Base-by-base conservation (phyloP, 1,140 invertebrate species). In the Pseudomyrmex pallidus region DNA sequence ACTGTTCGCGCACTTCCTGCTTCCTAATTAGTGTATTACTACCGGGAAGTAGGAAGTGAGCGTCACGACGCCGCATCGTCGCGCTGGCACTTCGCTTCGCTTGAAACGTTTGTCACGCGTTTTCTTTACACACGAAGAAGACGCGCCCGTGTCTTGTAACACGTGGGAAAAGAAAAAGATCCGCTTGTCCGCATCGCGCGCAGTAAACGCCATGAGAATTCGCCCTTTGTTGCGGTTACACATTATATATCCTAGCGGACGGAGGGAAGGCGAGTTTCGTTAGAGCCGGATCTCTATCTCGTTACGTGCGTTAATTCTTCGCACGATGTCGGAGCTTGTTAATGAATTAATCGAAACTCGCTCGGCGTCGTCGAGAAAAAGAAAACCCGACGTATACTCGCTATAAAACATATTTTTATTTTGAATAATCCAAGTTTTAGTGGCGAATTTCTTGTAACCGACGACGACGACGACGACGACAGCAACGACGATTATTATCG, bases 161-260 rank as follows among this genome's bases (percentile, higher is more conserved):
- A 87, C 73, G 82, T 86, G 87, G 72, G 85, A 88, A 85, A 88
- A 74, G 52, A 85, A 85, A 54, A 67, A 20, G 35, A 35, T 2
- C 48, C 35, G 10, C 56, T 13, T 67, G 22, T 22, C 46, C 0
- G 44, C 80, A 56, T 76, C 56, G 25, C 17, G 48, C 54, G 35
- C 68, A 62, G 74, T 61, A 82, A 87, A 57, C 73, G 50, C 70
- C 70, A 87, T 87, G 86, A 85, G 86, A 88, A 88, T 85, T 73
- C 61, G 44, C 54, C 74, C 72, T 87, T 85, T 85, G 83, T 85
- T 87, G 56, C 54, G 48, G 25, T 57, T 64, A 62, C 67, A 50
- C 48, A 78, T 78, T 35, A 56, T 35, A 56, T 61, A 72, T 8
- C 35, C 35, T 0, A 7, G 35, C 35, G 7, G 13, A 17, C 20